A percentile compares a stretch with the other conserved stretches of the same genome.
phyloP scores from a whole-genome alignment of 1,140 invertebrate species.

The Adoxophyes honmai region DNA sequence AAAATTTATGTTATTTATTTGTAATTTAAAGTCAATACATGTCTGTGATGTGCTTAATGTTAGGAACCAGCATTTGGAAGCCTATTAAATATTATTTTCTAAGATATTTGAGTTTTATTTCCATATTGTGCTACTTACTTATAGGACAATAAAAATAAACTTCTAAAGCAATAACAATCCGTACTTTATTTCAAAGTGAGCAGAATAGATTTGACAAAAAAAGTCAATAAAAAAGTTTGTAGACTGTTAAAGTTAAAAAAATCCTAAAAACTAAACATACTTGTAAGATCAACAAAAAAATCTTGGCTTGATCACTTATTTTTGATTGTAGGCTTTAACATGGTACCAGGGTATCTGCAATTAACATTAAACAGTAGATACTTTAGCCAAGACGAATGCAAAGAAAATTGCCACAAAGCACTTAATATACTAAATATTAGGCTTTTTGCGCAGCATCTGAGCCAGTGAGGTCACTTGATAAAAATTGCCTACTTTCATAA shows the following conservation, averaged over 20 bases:
- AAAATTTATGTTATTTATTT: constrained; percentile 29
- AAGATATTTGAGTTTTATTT: constrained; percentile 2
- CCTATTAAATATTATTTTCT: constrained; percentile 18
- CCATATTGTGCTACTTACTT: neutral
- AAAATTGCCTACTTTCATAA: too few relatives aligned
- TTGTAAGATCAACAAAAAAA: neutral
- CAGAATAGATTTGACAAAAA: neutral
- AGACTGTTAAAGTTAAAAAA: neutral
- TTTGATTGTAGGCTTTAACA: too few relatives aligned
- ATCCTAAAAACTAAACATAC: neutral
- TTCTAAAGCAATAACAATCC: constrained; percentile 11
- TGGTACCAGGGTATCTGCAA: too few relatives aligned
- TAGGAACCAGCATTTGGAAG: constrained; percentile 28
- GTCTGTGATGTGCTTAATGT: constrained; percentile 58
- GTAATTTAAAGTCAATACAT: constrained; percentile 46
- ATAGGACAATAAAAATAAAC: neutral
- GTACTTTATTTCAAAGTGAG: constrained; percentile 10
- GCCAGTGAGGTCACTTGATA: too few relatives aligned
- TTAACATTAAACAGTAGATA: too few relatives aligned
- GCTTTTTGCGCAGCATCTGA: too few relatives aligned
- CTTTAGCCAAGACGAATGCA: too few relatives aligned
- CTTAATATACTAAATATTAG: too few relatives aligned
- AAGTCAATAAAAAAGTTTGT: neutral
- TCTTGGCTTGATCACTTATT: neutral
- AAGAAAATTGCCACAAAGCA: too few relatives aligned